Evolutionary conservation across 2,113 vertebrate genomes (phyloP), one percentile per base, ranked within the genome.

Genomic region (Poeciliopsis prolifica): DNA sequence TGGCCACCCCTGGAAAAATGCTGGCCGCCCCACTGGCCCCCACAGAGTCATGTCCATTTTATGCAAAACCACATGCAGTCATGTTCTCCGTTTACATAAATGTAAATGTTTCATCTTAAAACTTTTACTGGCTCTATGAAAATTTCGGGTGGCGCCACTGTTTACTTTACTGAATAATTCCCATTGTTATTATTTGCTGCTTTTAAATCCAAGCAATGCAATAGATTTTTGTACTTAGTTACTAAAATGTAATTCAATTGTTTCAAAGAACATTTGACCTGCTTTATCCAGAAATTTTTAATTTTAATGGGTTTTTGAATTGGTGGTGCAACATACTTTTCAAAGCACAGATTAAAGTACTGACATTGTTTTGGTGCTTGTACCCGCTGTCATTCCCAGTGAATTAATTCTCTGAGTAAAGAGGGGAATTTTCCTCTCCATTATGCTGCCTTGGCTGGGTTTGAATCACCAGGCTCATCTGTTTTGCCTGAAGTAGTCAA

Each of bases 401-500:
- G 74, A 88, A 87, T 78, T 68, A 70, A 87, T 84, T 88, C 35
- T 83, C 70, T 72, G 42, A 29, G 69, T 69, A 81, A 58, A 89
- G 80, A 63, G 62, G 75, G 40, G 74, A 87, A 64, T 84, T 72
- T 78, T 75, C 77, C 79, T 79, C 70, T 65, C 69, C 78, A 48
- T 82, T 80, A 29, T 84, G 74, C 88, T 83, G 79, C 80, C 70
- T 76, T 72, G 67, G 78, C 80, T 74, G 80, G 68, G 81, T 86
- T 83, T 77, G 82, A 80, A 80, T 86, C 77, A 80, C 80, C 68
- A 66, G 75, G 81, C 79, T 90, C 84, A 84, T 90, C 75, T 89
- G 78, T 86, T 87, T 91, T 70, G 83, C 88, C 81, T 76, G 78
- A 85, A 81, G 88, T 83, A 86, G 83, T 84, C 65, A 86, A 86